A percentile compares a stretch with the other conserved stretches of the same genome.
These are phyloP conservation scores for Xenopus borealis DNA, from an alignment of 2,113 vertebrate genomes.

Conservation along the genomic window DNA sequence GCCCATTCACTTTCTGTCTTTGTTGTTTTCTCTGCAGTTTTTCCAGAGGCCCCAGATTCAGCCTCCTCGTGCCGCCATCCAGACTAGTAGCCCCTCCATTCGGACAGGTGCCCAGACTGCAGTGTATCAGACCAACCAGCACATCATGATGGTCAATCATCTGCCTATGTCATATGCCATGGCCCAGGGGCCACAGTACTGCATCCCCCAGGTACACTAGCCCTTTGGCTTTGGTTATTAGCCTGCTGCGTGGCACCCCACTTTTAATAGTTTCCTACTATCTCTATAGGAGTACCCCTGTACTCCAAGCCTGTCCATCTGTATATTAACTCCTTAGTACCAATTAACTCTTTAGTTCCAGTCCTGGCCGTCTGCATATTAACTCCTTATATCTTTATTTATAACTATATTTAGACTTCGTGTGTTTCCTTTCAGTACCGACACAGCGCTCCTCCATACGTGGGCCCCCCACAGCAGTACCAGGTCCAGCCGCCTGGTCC, in stretches of 20 bases:
- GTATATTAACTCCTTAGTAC: no score
- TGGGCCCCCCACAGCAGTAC: slow-evolving; percentile 92
- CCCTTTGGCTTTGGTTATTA: no score
- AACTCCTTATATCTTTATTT: no score
- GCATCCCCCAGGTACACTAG: slow-evolving; percentile 82
- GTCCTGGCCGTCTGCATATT: no score
- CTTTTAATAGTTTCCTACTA: no score
- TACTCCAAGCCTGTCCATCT: no score
- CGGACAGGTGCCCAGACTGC: no score
- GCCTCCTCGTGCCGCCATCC: slow-evolving; percentile 71
- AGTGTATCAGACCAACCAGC: slow-evolving; percentile 87
- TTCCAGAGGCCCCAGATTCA: slow-evolving; percentile 95
- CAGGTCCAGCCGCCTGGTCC: slow-evolving; percentile 89
- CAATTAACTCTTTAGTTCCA: no score
- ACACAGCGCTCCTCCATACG: slow-evolving; percentile 82
- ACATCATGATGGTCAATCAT: slow-evolving; percentile 95
- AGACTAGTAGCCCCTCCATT: no score
- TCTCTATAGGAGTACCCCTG: no score
- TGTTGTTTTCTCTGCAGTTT: slow-evolving; percentile 68
- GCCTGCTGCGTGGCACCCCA: no score
- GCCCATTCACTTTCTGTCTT: no score
- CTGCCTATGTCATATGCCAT: slow-evolving; percentile 89
- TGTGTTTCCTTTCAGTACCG: slow-evolving; percentile 74
- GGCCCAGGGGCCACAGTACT: slow-evolving; percentile 93
- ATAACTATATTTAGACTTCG: background rate